These are phyloP conservation scores for Ethmia dodecea DNA, from an alignment of 2,888 invertebrate species.

Conservation along the genomic window DNA sequence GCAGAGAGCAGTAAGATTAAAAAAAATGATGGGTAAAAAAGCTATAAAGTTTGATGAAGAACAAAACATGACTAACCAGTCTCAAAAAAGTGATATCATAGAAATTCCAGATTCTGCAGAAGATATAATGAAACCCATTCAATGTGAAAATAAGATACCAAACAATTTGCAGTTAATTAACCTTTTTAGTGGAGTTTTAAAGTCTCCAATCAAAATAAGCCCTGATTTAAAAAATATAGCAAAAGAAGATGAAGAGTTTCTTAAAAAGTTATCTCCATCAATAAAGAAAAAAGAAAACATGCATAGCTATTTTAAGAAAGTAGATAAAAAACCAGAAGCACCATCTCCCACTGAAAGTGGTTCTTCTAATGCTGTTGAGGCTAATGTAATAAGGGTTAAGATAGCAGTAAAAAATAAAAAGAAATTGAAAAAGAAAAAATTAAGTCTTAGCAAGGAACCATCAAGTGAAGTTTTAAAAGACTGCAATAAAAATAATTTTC, in stretches of 20 bases:
- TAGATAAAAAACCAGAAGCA: conserved; percentile 45
- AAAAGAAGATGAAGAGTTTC: conserved; percentile 63
- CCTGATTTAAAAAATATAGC: conserved; percentile 28
- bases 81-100: background rate
- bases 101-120: background rate
- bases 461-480: conserved; percentile 16
- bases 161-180: conserved; percentile 36
- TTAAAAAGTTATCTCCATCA: conserved; percentile 75
- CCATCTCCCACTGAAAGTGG: conserved; percentile 26
- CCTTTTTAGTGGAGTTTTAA: conserved; percentile 36
- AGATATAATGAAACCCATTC: conserved; percentile 9
- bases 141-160: conserved; percentile 7
- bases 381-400: conserved; percentile 51
- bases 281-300: conserved; percentile 78
- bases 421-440: conserved; percentile 37
- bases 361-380: conserved; percentile 21
- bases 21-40: conserved; percentile 55
- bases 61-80: conserved; percentile 6
- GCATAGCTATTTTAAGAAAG: conserved; percentile 77
- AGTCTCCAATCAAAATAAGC: conserved; percentile 19
- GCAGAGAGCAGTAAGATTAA: conserved; percentile 78
- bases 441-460: conserved; percentile 27
- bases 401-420: conserved; percentile 43
- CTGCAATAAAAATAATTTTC: conserved; percentile 13
- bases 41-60: conserved; percentile 26